A percentile compares a stretch with the other conserved stretches of the same genome.
These are phyloP conservation scores for Gymnobelideus leadbeateri DNA, from an alignment of 2,113 vertebrate species.

Conservation along the genomic window DNA sequence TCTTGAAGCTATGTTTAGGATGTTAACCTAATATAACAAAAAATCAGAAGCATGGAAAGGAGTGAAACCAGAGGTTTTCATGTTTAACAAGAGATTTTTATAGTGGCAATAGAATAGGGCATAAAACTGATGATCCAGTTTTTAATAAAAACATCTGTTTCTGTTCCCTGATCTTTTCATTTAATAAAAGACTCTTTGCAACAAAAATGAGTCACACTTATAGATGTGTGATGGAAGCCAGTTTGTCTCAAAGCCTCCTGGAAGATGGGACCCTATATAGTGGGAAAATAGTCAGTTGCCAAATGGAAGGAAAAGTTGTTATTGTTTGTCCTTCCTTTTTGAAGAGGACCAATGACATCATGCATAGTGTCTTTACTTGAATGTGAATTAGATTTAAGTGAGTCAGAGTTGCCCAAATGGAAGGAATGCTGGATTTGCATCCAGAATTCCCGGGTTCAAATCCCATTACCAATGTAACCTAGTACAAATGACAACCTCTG, in stretches of 20 bases:
- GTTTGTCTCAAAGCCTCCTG: background rate
- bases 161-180: background rate
- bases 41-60: background rate
- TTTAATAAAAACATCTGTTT: conserved; percentile 5
- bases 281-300: background rate
- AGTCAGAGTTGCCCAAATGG: background rate
- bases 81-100: background rate
- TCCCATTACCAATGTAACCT: background rate
- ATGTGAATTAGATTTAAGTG: background rate
- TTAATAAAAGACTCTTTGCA: conserved; percentile 42
- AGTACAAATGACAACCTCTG: background rate
- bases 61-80: background rate
- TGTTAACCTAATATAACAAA: background rate
- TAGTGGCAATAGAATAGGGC: background rate
- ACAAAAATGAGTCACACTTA: conserved; percentile 42
- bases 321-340: background rate
- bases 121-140: conserved; percentile 9
- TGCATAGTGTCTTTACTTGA: background rate
- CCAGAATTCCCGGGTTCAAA: background rate
- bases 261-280: background rate
- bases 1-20: background rate
- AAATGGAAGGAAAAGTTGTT: background rate
- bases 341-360: no score
- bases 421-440: background rate
- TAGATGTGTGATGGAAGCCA: conserved; percentile 40